These are phyloP conservation scores for Aphidius ervi DNA, from an alignment of 1,140 invertebrate genomes.

Conservation along the genomic window DNA sequence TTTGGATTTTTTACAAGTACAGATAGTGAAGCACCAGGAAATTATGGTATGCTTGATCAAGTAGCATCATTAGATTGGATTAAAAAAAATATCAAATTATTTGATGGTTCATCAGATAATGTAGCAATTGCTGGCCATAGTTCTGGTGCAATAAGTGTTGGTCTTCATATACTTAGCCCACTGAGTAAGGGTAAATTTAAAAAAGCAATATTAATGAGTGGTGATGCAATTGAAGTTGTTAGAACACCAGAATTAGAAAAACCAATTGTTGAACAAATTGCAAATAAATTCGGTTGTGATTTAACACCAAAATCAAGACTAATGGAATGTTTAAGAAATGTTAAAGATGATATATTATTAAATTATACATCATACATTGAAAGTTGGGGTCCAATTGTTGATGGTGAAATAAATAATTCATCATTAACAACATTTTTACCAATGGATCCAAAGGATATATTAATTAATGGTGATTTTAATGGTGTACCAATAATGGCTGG, in stretches of 20 bases:
- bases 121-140: conserved; percentile 87
- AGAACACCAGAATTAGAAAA: conserved; percentile 42
- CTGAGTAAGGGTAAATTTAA: conserved; percentile 60
- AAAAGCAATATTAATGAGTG: conserved; percentile 70
- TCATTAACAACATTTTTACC: conserved; percentile 62
- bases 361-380: conserved; percentile 60
- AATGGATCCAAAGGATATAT: conserved; percentile 59
- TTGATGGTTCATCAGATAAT: conserved; percentile 79
- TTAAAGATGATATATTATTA: conserved; percentile 57
- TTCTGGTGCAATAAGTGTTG: conserved; percentile 70
- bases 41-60: conserved; percentile 89
- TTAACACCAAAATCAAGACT: conserved; percentile 60
- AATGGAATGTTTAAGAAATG: conserved; percentile 64
- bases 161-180: conserved; percentile 64
- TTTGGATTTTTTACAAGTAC: conserved; percentile 89
- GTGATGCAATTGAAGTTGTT: conserved; percentile 58
- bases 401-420: conserved; percentile 64
- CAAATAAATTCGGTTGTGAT: conserved; percentile 63
- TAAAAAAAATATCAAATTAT: conserved; percentile 76
- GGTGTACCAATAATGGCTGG: conserved; percentile 69
- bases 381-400: conserved; percentile 71
- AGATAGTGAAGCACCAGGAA: conserved; percentile 80
- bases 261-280: conserved; percentile 56
- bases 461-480: conserved; percentile 57
- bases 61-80: conserved; percentile 83